Evolutionary conservation across 2,888 invertebrate genomes (phyloP).

Genomic region (Tanypteryx hageni): DNA sequence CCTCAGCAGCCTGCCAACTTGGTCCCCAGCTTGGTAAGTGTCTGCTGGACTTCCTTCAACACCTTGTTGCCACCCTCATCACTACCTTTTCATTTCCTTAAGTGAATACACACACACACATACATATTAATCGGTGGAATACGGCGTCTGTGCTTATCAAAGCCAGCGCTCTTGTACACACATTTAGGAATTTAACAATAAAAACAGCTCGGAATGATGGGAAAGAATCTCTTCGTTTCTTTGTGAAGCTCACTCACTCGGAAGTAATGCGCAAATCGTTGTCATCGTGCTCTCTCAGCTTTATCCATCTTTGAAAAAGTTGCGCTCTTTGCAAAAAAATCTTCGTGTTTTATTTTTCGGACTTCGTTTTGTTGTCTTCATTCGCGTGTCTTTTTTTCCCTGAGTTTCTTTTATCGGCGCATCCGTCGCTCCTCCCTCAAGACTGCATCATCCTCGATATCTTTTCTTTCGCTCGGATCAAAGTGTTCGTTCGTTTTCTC

Average conservation of each 20-base stretch:
- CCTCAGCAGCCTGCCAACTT: too few relatives aligned
- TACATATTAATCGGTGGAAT: too few relatives aligned
- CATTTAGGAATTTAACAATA: too few relatives aligned
- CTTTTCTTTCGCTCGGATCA: not conserved
- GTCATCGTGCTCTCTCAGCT: not conserved
- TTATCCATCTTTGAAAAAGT: conserved; percentile 13
- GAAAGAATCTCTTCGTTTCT: not conserved
- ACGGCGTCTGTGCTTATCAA: not conserved
- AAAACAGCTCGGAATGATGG: not conserved
- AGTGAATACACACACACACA: too few relatives aligned
- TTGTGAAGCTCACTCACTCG: conserved; percentile 22
- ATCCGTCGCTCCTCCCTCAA: not conserved
- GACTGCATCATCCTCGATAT: too few relatives aligned
- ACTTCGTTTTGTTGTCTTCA: not conserved
- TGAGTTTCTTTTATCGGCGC: too few relatives aligned
- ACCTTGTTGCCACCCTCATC: too few relatives aligned
- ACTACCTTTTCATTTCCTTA: too few relatives aligned
- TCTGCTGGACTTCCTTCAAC: too few relatives aligned
- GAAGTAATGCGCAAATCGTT: conserved; percentile 18
- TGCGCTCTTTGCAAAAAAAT: conserved; percentile 11
- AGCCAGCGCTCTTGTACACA: not conserved
- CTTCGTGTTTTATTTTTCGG: not conserved
- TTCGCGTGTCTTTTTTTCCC: not conserved
- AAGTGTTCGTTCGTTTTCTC: not conserved
- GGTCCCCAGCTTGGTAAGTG: too few relatives aligned